Percentiles rank a stretch among this genome's conserved stretches.
These are phyloP conservation scores for Aspiorhynchus laticeps DNA, from an alignment of 2,113 vertebrate genomes.

Conservation along the genomic window DNA sequence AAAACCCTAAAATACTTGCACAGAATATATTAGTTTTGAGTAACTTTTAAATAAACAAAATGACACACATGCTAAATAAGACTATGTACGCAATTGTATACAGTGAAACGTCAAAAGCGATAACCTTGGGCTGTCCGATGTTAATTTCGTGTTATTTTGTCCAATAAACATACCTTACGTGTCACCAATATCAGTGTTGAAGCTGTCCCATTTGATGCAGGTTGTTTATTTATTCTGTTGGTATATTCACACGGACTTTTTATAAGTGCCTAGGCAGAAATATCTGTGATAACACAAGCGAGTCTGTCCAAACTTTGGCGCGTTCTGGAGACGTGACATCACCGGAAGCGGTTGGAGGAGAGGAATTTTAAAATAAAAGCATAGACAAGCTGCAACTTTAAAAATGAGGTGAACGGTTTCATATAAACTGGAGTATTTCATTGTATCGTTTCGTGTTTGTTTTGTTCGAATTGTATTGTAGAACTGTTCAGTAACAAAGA, in stretches of 20 bases:
- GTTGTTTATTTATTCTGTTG: not conserved
- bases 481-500: not conserved
- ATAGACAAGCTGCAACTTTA: not conserved
- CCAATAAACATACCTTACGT: conserved; percentile 16
- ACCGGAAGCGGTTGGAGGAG: not conserved
- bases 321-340: conserved; percentile 32
- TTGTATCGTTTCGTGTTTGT: not conserved
- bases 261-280: not conserved
- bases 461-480: not conserved
- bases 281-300: not conserved
- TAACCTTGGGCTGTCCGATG: not conserved
- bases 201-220: not conserved
- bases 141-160: not conserved
- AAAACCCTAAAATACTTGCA: not conserved
- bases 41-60: not conserved
- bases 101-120: not conserved
- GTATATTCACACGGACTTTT: not conserved
- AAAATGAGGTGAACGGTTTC: not conserved
- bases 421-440: not conserved
- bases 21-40: not conserved
- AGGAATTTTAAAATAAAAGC: conserved; percentile 40
- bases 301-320: conserved; percentile 41
- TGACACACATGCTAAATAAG: not conserved
- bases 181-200: not conserved
- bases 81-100: too few relatives aligned